Evolutionary conservation across 2,888 invertebrate genomes (phyloP).

Genomic region (Meteorus colon): DNA sequence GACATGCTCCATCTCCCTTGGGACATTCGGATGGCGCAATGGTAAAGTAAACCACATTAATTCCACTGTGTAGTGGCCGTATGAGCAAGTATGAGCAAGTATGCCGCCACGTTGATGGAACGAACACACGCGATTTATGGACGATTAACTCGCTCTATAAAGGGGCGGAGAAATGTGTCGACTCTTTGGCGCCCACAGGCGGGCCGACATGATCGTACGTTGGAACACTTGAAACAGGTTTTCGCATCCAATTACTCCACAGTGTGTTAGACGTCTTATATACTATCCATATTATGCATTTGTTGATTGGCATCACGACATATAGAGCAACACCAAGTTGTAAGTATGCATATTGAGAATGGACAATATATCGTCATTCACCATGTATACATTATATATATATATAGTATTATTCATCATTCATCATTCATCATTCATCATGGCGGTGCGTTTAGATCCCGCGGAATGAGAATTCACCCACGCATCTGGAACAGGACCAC

Average conservation of each 20-base stretch:
- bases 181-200: slow-evolving; percentile 48
- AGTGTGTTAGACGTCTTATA: no score
- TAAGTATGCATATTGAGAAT: no score
- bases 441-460: slow-evolving; percentile 46
- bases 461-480: slow-evolving; percentile 61
- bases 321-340: no score
- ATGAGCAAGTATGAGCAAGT: not conserved
- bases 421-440: slow-evolving; percentile 4
- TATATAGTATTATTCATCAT: not conserved
- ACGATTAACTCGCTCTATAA: slow-evolving; percentile 30
- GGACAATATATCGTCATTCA: no score
- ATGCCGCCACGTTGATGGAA: not conserved
- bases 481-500: slow-evolving; percentile 68
- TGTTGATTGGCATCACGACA: no score
- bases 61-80: not conserved
- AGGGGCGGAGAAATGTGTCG: slow-evolving; percentile 53
- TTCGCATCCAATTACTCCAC: not conserved
- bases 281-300: no score
- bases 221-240: slow-evolving; percentile 1
- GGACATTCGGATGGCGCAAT: not conserved
- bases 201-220: slow-evolving; percentile 41
- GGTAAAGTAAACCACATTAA: not conserved
- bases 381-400: no score
- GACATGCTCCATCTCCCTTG: slow-evolving; percentile 16
- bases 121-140: not conserved